phyloP scores from a whole-genome alignment of 2,797 vertebrate genomes.

The Gila robusta region DNA sequence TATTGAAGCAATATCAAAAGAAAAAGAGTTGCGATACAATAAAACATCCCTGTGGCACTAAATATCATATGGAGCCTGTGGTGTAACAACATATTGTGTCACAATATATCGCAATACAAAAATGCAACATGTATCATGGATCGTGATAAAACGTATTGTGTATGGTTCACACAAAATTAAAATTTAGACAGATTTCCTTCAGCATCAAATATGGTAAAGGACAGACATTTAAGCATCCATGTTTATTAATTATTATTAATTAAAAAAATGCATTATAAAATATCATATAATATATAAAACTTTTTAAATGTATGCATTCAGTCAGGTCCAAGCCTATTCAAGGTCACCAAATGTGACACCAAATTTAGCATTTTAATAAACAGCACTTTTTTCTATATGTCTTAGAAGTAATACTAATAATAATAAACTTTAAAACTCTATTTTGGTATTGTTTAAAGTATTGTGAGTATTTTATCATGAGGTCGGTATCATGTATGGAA shows the following conservation, averaged over 20 bases:
- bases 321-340: too few species aligned
- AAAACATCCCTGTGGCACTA: not conserved
- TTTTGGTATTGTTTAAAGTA: too few species aligned
- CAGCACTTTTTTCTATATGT: too few species aligned
- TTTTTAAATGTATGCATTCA: not conserved
- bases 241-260: too few species aligned
- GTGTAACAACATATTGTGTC: not conserved
- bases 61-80: not conserved
- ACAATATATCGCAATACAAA: not conserved
- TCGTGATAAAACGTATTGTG: not conserved
- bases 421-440: too few species aligned
- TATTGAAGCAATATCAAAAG: conserved; percentile 2
- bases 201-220: not conserved
- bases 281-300: not conserved
- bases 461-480: too few species aligned
- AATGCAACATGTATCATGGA: not conserved
- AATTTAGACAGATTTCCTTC: not conserved
- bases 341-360: too few species aligned
- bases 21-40: not conserved
- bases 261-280: too few species aligned
- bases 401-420: too few species aligned
- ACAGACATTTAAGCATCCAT: not conserved
- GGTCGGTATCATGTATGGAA: too few species aligned
- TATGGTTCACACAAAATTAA: not conserved
- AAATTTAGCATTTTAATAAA: too few species aligned